Conservation (phyloP, 2,888 invertebrate genomes). For the Hirtodrosophila alboralis region DNA sequence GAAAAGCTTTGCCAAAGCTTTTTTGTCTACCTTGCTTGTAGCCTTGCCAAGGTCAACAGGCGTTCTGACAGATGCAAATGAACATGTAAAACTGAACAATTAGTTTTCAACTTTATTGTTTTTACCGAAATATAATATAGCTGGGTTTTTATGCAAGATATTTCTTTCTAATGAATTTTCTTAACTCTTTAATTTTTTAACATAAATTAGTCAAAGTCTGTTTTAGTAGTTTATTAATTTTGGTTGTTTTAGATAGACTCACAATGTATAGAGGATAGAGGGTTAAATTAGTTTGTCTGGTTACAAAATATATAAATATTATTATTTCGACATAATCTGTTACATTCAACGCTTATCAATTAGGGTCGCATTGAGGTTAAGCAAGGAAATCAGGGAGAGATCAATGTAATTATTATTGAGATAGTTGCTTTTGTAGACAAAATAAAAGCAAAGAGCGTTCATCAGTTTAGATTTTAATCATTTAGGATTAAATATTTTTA, state of each 20-base stretch:
- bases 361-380: constrained; percentile 1
- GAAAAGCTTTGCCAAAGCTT: constrained; percentile 37
- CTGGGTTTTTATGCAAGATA: no score
- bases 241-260: no score
- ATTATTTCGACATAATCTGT: constrained; percentile 48
- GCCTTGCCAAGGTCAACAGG: constrained; percentile 60
- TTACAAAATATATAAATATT: constrained; percentile 48
- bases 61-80: constrained; percentile 18
- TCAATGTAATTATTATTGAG: constrained; percentile 12
- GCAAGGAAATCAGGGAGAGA: background rate
- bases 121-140: constrained; percentile 14
- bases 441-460: background rate
- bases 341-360: constrained; percentile 35
- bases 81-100: constrained; percentile 36
- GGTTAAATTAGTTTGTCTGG: constrained; percentile 9
- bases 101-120: constrained; percentile 22
- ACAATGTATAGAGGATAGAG: constrained; percentile 15
- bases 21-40: constrained; percentile 41
- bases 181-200: no score
- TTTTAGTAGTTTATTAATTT: background rate
- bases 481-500: no score
- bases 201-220: constrained; percentile 3
- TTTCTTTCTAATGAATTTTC: no score
- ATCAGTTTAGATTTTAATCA: no score
- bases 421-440: background rate